These are phyloP conservation scores for Rynchops niger DNA, from an alignment of 2,113 vertebrate genomes.

Conservation along the genomic window DNA sequence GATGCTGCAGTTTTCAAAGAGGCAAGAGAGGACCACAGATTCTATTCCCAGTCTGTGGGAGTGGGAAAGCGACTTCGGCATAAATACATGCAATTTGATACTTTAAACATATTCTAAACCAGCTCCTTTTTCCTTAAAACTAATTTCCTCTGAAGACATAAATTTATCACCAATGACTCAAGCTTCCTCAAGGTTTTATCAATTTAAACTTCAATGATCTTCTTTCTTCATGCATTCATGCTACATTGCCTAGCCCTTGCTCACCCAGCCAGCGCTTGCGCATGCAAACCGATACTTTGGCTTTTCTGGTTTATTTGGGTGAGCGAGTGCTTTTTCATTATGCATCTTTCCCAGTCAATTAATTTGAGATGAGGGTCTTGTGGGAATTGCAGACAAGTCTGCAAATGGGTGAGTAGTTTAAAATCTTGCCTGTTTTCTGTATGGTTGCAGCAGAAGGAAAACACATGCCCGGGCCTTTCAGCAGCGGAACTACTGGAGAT, in stretches of 20 bases:
- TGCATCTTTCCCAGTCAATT: not conserved
- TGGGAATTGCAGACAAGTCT: not conserved
- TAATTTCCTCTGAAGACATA: conserved; percentile 21
- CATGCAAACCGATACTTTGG: not conserved
- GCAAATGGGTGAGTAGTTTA: not conserved
- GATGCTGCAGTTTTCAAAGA: conserved; percentile 35
- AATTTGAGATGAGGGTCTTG: not conserved
- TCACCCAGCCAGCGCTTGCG: not conserved
- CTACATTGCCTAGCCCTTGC: not conserved
- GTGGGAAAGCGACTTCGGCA: not conserved
- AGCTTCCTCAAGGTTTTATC: conserved; percentile 32
- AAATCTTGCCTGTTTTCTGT: not conserved
- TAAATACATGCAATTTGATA: conserved; percentile 40
- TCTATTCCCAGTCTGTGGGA: conserved; percentile 29
- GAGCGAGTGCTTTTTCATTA: not conserved
- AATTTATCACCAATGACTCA: conserved; percentile 14
- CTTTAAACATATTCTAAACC: conserved; percentile 7
- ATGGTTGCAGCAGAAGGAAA: not conserved
- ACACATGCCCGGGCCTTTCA: not conserved
- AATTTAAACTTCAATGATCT: not conserved
- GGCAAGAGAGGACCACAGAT: not conserved
- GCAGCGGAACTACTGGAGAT: not conserved
- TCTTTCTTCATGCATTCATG: not conserved
- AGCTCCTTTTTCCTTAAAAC: not conserved
- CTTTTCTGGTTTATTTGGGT: not conserved